Evolutionary conservation across 2,888 invertebrate genomes (phyloP).

Genomic region (Tupiocoris notatus): DNA sequence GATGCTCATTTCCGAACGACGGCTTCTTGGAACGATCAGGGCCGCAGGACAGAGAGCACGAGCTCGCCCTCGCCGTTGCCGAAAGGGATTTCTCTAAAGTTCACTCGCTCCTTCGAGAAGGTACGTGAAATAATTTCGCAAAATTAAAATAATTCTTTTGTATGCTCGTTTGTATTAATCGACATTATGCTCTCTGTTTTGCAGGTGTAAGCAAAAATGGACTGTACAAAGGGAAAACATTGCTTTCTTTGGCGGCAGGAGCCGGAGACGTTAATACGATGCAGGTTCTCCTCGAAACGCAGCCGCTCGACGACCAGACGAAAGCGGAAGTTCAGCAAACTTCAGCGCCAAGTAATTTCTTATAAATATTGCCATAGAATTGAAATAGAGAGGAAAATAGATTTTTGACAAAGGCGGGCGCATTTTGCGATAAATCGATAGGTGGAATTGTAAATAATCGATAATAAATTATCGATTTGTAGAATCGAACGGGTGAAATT

Average conservation of each 20-base stretch:
- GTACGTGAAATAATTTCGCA: too few species aligned
- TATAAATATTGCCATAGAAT: too few species aligned
- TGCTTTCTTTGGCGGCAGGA: slow-evolving; percentile 20
- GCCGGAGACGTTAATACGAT: slow-evolving; percentile 28
- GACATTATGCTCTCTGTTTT: not conserved
- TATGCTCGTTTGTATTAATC: not conserved
- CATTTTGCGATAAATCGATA: too few species aligned
- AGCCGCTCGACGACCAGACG: not conserved
- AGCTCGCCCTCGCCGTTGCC: slow-evolving; percentile 9
- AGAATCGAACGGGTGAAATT: too few species aligned
- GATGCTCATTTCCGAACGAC: not conserved
- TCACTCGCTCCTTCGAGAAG: slow-evolving; percentile 19
- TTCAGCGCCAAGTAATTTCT: not conserved
- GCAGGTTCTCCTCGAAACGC: slow-evolving; percentile 49
- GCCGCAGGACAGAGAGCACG: slow-evolving; percentile 17
- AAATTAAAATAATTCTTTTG: too few species aligned
- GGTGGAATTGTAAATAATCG: too few species aligned
- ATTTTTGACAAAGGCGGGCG: too few species aligned
- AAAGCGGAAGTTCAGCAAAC: not conserved
- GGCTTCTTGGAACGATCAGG: not conserved
- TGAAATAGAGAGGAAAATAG: too few species aligned
- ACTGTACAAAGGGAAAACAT: slow-evolving; percentile 31
- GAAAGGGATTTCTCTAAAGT: slow-evolving; percentile 28
- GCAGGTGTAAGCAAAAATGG: slow-evolving; percentile 25
- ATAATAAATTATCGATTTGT: too few species aligned